Base-by-base conservation (phyloP, 2,888 invertebrate species). In the Nomada flava region DNA sequence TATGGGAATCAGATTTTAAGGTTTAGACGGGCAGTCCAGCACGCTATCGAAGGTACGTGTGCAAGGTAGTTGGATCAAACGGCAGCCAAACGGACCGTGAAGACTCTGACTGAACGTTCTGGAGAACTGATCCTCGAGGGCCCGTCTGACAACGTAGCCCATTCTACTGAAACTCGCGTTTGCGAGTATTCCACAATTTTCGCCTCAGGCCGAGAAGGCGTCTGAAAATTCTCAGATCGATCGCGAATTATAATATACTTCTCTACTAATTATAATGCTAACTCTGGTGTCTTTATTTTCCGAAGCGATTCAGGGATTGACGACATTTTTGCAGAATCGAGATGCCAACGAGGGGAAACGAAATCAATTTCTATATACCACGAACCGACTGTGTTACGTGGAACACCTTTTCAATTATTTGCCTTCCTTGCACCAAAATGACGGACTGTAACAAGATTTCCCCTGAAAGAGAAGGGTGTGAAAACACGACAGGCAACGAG, bases 81-180 rank as follows among this genome's bases (percentile, higher is more conserved):
- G 36, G 36, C 52, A 53, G 53, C 50, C 60, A 26, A 71, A 29
- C 74, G 50, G 55, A 72, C 65, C 70, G 74, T 64, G 62, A 73
- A 62, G 77, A 77, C 70, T 63, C 53, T 50, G 57, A 67, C 63
- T 62, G 81, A 81, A 77, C 70, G 73, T 73, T 73, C 65, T 59
- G 9, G 23, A n/a, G 23, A 60, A 26, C 18, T 7, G 60, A 36
- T n/a, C n/a, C 36, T 60, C 36, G 18, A 26, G 36, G 36, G 36
- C 36, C 7, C 0, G 36, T 36, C 36, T 36, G 36, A 36, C 26
- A 18, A 29, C 18, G 7, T 11, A 18, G 36, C 15, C 3, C 60
- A 29, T 29, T 60, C 60, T 29, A 60, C 36, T 29, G 60, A 18
- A 60, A 36, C 36, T 3, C n/a, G 36, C n/a, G 18, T 18, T 3